Conservation (phyloP, 2,113 vertebrate genomes). For the Notarius lentiginosus region DNA sequence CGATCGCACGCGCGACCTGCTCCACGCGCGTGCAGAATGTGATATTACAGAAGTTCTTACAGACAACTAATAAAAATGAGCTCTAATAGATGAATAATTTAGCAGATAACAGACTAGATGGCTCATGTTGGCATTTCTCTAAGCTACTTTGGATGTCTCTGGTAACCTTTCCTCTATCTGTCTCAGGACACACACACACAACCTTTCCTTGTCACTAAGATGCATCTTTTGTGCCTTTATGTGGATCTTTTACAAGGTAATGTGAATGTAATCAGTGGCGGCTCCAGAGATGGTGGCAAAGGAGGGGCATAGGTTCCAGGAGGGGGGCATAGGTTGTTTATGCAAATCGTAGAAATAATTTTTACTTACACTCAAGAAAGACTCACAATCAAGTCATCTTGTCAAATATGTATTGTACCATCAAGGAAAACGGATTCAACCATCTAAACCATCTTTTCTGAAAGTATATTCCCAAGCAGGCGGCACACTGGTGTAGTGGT, state of each 20-base stretch:
- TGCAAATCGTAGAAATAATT: too few species aligned
- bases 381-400: too few species aligned
- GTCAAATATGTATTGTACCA: too few species aligned
- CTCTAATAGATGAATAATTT: background rate
- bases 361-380: too few species aligned
- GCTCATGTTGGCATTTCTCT: background rate
- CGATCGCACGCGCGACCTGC: constrained; percentile 26
- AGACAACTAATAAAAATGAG: constrained; percentile 9
- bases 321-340: too few species aligned
- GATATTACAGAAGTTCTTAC: background rate
- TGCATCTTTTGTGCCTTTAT: background rate
- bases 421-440: too few species aligned
- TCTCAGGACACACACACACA: background rate
- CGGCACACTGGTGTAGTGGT: too few species aligned
- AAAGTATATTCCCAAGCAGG: too few species aligned
- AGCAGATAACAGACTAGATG: background rate
- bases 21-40: background rate
- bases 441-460: too few species aligned
- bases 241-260: background rate
- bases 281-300: too few species aligned
- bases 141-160: background rate
- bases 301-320: too few species aligned
- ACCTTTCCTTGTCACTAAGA: background rate
- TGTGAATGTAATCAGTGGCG: background rate
- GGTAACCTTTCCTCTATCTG: background rate